Conservation (phyloP, 2,797 vertebrate species). For the Xiphophorus birchmanni region DNA sequence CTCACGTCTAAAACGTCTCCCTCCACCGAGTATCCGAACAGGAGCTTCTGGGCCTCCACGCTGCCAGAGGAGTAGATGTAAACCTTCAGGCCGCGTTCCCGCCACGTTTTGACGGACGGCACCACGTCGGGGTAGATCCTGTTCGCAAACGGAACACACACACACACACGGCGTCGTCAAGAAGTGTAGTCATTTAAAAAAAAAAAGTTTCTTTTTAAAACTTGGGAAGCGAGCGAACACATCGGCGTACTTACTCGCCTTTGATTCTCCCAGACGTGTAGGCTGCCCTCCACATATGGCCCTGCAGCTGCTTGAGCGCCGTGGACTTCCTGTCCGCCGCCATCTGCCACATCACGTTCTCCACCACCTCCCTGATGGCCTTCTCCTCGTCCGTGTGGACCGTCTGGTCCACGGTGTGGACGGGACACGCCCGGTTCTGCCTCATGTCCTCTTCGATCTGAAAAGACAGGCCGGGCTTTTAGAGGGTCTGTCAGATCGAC, state of each 20-base stretch:
- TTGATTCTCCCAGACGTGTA: constrained; percentile 89
- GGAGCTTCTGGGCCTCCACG: constrained; percentile 94
- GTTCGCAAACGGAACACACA: constrained; percentile 17
- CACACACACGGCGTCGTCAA: too few relatives aligned
- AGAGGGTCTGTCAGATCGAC: too few relatives aligned
- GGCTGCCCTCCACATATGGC: constrained; percentile 95
- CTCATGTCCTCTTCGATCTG: constrained; percentile 92
- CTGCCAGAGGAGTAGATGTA: constrained; percentile 97
- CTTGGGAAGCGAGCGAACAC: constrained; percentile 21
- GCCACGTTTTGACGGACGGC: constrained; percentile 91
- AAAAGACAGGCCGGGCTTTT: background rate
- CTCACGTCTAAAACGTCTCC: constrained; percentile 92
- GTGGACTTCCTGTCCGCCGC: constrained; percentile 94
- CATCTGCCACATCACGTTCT: constrained; percentile 96
- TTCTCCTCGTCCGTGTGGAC: constrained; percentile 86
- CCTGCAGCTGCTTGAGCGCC: constrained; percentile 94
- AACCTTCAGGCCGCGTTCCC: constrained; percentile 87
- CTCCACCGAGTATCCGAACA: constrained; percentile 92
- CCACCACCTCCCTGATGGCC: constrained; percentile 89
- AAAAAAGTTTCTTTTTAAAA: too few relatives aligned
- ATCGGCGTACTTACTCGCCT: constrained; percentile 90
- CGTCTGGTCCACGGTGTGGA: constrained; percentile 85
- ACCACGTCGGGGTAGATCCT: constrained; percentile 93
- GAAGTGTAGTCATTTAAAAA: background rate
- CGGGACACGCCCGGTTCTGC: constrained; percentile 85